These are phyloP conservation scores for Eristalis pertinax DNA, from an alignment of 2,888 invertebrate genomes.

Conservation along the genomic window DNA sequence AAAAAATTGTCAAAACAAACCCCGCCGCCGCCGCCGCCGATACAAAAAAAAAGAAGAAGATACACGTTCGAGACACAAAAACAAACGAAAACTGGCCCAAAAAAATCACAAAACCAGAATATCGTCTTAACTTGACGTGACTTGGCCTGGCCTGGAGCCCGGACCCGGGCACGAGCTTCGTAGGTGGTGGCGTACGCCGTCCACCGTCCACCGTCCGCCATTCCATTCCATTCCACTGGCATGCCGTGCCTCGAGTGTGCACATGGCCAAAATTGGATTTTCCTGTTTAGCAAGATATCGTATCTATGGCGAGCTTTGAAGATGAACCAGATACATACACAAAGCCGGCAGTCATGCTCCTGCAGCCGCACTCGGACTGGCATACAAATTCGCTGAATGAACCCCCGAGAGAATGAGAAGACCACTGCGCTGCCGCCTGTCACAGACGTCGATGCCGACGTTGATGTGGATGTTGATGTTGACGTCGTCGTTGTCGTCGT, in stretches of 20 bases:
- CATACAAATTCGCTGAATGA: constrained; percentile 10
- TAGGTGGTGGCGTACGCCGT: constrained; percentile 28
- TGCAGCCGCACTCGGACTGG: not conserved
- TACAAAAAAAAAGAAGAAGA: constrained; percentile 15
- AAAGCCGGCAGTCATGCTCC: not conserved
- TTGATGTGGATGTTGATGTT: too few relatives aligned
- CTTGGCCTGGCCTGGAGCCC: not conserved
- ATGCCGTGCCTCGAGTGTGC: constrained; percentile 9
- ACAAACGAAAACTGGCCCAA: constrained; percentile 20
- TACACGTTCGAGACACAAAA: not conserved
- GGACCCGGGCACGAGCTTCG: constrained; percentile 7
- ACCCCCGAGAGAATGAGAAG: constrained; percentile 4
- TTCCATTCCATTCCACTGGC: not conserved
- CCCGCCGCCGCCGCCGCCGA: not conserved
- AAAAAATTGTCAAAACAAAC: constrained; percentile 25
- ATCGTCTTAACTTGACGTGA: not conserved
- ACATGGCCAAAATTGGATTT: constrained; percentile 53
- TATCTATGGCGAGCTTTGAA: constrained; percentile 24
- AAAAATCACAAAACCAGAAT: constrained; percentile 34
- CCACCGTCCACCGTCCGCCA: not conserved
- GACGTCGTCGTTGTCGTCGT: not conserved
- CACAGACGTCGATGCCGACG: not conserved
- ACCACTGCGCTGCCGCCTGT: constrained; percentile 23
- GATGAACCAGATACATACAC: constrained; percentile 52
- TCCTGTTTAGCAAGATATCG: constrained; percentile 39